Conservation (phyloP, 2,888 invertebrate species). For the Andrena chrysosceles region DNA sequence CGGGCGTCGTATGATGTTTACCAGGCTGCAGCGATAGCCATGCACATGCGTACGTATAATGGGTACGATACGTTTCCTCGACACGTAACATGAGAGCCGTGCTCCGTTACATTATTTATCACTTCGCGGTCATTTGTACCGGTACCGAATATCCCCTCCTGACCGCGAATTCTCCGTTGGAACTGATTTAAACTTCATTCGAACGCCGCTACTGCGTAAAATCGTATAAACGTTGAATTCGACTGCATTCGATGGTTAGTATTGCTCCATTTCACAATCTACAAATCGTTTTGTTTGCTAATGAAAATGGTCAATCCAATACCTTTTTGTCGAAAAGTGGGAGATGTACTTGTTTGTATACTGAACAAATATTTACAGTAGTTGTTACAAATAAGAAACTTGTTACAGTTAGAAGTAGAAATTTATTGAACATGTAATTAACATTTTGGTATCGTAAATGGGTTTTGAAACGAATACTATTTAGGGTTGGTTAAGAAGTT, state of each 20-base stretch:
- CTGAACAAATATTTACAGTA: too few species aligned
- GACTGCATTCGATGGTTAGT: slow-evolving; percentile 16
- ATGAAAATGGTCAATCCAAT: neutral
- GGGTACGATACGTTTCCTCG: slow-evolving; percentile 76
- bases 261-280: neutral
- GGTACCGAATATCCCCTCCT: slow-evolving; percentile 60
- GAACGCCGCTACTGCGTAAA: slow-evolving; percentile 33
- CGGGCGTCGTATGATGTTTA: slow-evolving; percentile 67
- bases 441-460: too few species aligned
- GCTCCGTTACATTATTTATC: slow-evolving; percentile 77
- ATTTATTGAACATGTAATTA: too few species aligned
- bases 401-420: too few species aligned
- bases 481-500: too few species aligned
- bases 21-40: slow-evolving; percentile 65
- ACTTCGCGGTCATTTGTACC: slow-evolving; percentile 74
- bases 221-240: slow-evolving; percentile 49
- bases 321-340: neutral
- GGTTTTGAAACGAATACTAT: too few species aligned
- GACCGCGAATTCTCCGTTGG: slow-evolving; percentile 44
- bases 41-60: slow-evolving; percentile 71
- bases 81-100: slow-evolving; percentile 73
- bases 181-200: slow-evolving; percentile 48
- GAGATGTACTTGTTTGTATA: too few species aligned
- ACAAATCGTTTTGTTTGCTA: neutral
- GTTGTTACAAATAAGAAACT: too few species aligned